These are phyloP conservation scores for Streptopelia turtur DNA, from an alignment of 2,797 vertebrate genomes.

Conservation along the genomic window DNA sequence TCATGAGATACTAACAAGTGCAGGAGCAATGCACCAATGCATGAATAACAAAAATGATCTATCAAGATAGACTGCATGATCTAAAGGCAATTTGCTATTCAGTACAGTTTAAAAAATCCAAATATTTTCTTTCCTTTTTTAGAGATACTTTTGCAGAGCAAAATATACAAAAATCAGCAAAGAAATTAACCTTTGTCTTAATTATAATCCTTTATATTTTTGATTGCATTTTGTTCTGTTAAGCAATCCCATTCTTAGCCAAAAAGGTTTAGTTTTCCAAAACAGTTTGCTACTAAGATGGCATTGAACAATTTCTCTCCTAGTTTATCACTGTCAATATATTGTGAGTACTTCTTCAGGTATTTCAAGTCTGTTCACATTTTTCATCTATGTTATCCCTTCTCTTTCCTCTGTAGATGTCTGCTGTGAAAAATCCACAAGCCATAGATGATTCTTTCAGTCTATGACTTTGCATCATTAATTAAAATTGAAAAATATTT, in stretches of 20 bases:
- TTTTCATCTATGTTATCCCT: neutral
- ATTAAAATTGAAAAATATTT: neutral
- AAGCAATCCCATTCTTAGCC: neutral
- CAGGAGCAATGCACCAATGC: neutral
- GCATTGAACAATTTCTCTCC: neutral
- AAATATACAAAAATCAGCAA: neutral
- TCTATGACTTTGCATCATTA: neutral
- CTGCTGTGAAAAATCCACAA: neutral
- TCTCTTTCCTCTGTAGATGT: neutral
- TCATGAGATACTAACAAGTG: neutral
- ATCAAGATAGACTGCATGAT: neutral
- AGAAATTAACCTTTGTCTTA: neutral
- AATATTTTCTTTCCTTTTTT: neutral
- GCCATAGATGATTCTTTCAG: neutral
- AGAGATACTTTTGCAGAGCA: neutral
- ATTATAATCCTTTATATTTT: neutral
- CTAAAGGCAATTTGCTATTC: neutral
- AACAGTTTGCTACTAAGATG: neutral
- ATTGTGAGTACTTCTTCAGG: neutral
- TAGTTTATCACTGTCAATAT: neutral
- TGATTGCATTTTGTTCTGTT: neutral
- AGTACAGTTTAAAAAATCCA: neutral
- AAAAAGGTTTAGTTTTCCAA: neutral
- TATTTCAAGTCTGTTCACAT: neutral
- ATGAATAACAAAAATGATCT: slow-evolving; percentile 25